phyloP scores from a whole-genome alignment of 2,888 invertebrate genomes.

The Trichogramma evanescens region DNA sequence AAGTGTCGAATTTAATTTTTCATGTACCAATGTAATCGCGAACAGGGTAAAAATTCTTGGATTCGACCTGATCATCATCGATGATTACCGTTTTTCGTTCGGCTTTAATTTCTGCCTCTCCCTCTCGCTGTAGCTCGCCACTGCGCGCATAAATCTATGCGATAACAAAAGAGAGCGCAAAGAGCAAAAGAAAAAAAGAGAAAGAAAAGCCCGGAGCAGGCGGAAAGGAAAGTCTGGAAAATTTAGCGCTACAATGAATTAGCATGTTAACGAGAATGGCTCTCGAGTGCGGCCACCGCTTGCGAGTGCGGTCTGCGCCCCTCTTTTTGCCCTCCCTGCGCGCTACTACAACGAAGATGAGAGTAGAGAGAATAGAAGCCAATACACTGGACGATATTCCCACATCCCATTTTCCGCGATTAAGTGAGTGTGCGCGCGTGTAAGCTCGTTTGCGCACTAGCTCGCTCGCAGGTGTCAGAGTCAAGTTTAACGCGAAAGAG shows the following conservation, averaged over 20 bases:
- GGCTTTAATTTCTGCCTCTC: too few species aligned
- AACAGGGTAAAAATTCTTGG: too few species aligned
- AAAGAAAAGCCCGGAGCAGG: too few species aligned
- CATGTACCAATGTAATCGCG: too few species aligned
- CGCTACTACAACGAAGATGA: slow-evolving; percentile 5
- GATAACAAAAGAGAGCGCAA: too few species aligned
- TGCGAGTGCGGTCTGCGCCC: not conserved
- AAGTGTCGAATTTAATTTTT: too few species aligned
- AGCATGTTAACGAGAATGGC: slow-evolving; percentile 42
- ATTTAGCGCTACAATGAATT: slow-evolving; percentile 44
- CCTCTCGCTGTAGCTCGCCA: too few species aligned
- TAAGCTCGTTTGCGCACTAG: not conserved
- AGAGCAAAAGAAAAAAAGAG: too few species aligned
- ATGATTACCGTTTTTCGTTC: too few species aligned
- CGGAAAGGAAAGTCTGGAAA: slow-evolving; percentile 25
- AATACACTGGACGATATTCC: not conserved
- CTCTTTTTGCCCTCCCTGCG: slow-evolving; percentile 5
- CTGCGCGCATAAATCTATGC: too few species aligned
- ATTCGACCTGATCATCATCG: too few species aligned
- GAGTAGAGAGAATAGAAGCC: slow-evolving; percentile 24
- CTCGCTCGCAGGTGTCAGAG: slow-evolving; percentile 7
- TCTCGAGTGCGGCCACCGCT: slow-evolving; percentile 3
- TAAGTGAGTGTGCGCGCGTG: not conserved
- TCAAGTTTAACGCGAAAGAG: slow-evolving; percentile 7
- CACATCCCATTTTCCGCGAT: slow-evolving; percentile 2